These are phyloP conservation scores for Amiota minor DNA, from an alignment of 2,888 invertebrate genomes.

Conservation along the genomic window DNA sequence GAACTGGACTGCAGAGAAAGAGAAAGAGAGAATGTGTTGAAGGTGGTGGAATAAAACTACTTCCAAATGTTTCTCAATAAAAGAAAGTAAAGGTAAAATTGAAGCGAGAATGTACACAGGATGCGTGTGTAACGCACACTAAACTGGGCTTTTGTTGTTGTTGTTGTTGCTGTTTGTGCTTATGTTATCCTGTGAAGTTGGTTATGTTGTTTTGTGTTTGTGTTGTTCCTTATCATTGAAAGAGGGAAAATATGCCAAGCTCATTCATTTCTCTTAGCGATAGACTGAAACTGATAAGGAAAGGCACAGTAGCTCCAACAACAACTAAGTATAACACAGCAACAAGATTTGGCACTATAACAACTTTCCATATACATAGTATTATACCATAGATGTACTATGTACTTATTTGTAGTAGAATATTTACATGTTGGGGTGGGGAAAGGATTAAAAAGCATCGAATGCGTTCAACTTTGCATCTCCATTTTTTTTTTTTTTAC, in stretches of 20 bases:
- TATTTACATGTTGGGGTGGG: conserved; percentile 32
- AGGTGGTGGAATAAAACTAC: neutral
- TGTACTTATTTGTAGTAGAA: neutral
- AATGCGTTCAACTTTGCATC: neutral
- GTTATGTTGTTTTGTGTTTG: conserved; percentile 33
- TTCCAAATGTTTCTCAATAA: neutral
- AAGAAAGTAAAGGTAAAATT: neutral
- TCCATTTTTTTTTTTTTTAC: no score
- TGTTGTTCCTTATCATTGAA: conserved; percentile 55
- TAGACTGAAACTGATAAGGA: conserved; percentile 56
- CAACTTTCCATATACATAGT: conserved; percentile 39
- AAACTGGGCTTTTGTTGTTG: conserved; percentile 4
- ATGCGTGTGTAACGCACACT: neutral
- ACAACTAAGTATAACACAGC: conserved; percentile 16
- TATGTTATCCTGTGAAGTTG: conserved; percentile 39
- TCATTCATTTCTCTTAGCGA: conserved; percentile 61
- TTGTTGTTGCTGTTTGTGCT: conserved; percentile 41
- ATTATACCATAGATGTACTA: neutral
- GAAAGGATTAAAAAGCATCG: conserved; percentile 37
- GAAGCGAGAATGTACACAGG: neutral
- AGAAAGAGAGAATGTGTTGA: neutral
- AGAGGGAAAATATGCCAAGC: conserved; percentile 62
- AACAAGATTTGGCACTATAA: conserved; percentile 31
- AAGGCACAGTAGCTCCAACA: conserved; percentile 39
- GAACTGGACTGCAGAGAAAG: neutral